phyloP scores from a whole-genome alignment of 2,797 vertebrate genomes.

The Balearica regulorum region DNA sequence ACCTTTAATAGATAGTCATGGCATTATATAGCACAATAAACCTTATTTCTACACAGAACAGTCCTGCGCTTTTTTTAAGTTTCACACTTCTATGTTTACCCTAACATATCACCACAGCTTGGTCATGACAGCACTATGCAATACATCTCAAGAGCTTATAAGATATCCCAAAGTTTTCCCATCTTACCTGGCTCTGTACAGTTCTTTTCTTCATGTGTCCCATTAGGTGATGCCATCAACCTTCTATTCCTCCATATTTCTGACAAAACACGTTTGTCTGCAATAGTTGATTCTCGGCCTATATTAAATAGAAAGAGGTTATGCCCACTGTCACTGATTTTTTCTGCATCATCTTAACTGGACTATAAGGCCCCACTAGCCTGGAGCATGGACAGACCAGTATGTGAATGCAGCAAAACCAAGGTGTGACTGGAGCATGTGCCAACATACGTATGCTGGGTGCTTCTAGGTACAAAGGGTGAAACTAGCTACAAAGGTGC shows the following conservation, averaged over 20 bases:
- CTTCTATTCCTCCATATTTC: slow-evolving; percentile 74
- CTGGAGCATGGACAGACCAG: neutral
- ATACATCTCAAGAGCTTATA: neutral
- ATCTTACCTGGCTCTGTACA: slow-evolving; percentile 79
- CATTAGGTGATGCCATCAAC: slow-evolving; percentile 74
- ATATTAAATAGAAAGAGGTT: slow-evolving; percentile 5
- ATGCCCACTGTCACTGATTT: neutral
- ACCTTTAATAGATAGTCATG: neutral
- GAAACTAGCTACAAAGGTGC: neutral
- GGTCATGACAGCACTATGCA: neutral
- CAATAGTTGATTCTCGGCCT: slow-evolving; percentile 61
- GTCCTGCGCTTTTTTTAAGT: neutral
- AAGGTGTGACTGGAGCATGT: neutral
- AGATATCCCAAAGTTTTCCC: neutral
- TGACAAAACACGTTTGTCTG: slow-evolving; percentile 19
- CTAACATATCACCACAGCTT: neutral
- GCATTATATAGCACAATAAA: neutral
- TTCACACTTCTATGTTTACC: neutral
- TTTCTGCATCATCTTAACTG: neutral
- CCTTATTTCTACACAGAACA: neutral
- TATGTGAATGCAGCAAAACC: neutral
- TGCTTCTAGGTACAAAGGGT: neutral
- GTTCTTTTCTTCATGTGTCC: slow-evolving; percentile 67
- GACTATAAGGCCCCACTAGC: rapidly evolving
- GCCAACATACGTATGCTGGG: rapidly evolving